Conservation (phyloP, 2,888 invertebrate species). For the Lasioglossum morio region DNA sequence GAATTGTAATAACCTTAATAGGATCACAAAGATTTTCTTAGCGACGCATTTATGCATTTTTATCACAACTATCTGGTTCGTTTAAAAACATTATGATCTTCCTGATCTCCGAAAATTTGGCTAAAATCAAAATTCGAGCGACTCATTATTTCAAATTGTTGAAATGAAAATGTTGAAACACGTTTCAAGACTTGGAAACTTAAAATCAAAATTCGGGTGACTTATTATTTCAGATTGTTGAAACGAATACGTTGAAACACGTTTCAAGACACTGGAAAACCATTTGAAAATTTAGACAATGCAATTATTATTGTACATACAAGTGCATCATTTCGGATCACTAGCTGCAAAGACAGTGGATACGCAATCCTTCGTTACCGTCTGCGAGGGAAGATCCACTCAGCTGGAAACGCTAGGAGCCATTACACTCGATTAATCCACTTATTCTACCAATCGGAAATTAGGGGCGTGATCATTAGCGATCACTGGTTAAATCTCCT, state of each 20-base stretch:
- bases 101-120: no score
- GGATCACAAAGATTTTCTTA: not conserved
- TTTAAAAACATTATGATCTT: no score
- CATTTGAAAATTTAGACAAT: not conserved
- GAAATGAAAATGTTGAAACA: not conserved
- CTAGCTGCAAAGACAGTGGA: not conserved
- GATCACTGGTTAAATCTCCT: not conserved
- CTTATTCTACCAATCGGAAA: slow-evolving; percentile 1
- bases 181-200: no score
- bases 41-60: not conserved
- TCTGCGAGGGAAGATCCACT: not conserved
- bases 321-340: not conserved
- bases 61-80: no score
- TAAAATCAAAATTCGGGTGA: no score
- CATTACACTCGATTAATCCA: not conserved
- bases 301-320: not conserved
- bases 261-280: not conserved
- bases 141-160: no score
- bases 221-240: no score
- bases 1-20: not conserved
- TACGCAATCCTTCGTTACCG: not conserved
- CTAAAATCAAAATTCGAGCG: no score
- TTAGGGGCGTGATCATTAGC: not conserved
- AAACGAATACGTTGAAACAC: no score
- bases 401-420: not conserved